Conservation (phyloP, 2,113 vertebrate genomes). For the Chloropsis hardwickii region DNA sequence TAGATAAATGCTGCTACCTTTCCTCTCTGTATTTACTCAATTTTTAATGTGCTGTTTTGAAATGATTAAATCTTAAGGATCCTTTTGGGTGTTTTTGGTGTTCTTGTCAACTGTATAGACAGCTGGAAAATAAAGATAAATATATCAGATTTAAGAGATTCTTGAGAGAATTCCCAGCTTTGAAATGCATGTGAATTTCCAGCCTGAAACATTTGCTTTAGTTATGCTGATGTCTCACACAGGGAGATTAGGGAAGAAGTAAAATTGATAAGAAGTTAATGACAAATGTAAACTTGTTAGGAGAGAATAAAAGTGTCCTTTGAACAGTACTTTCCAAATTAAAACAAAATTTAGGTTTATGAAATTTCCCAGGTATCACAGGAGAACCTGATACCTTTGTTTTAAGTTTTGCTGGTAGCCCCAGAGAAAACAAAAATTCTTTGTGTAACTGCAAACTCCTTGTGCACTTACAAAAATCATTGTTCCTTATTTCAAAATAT, state of each 20-base stretch:
- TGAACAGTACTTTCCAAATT: neutral
- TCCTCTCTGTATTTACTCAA: neutral
- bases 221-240: neutral
- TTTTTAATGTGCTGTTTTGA: conserved; percentile 1
- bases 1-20: conserved; percentile 1
- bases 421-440: neutral
- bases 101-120: neutral
- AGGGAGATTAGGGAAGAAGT: neutral
- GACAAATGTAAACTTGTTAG: neutral
- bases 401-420: neutral
- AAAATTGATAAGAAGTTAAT: neutral
- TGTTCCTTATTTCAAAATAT: neutral
- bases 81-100: neutral
- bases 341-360: neutral
- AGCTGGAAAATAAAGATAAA: conserved; percentile 36
- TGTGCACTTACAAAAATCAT: neutral
- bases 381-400: neutral
- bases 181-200: neutral
- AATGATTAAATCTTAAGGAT: neutral
- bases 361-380: neutral
- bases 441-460: neutral
- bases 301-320: neutral
- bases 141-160: conserved; percentile 16
- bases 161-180: neutral
- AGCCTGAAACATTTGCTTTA: neutral